Evolutionary conservation across 2,113 vertebrate species (phyloP).

Genomic region (Sander vitreus): DNA sequence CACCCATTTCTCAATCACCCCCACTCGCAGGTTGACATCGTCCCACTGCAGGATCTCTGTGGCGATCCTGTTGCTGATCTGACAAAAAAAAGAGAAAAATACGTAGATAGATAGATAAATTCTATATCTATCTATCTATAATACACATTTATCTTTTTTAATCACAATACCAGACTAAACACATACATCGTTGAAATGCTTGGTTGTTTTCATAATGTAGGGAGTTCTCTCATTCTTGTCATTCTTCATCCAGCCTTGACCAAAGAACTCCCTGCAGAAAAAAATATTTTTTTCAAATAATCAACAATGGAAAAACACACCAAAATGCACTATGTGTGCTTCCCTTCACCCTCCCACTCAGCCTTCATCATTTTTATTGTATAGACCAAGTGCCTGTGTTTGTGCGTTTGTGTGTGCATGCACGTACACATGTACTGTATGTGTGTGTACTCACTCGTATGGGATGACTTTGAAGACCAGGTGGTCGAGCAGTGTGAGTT

Average conservation of each 20-base stretch:
- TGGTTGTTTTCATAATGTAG: constrained; percentile 97
- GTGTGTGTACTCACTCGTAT: constrained; percentile 89
- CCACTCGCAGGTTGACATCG: constrained; percentile 87
- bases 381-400: background rate
- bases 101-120: no score
- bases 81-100: constrained; percentile 20
- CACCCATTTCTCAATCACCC: constrained; percentile 97
- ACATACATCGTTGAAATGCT: constrained; percentile 97
- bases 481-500: constrained; percentile 96
- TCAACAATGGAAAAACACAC: constrained; percentile 1
- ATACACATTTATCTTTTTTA: background rate
- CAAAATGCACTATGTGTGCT: background rate
- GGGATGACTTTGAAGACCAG: constrained; percentile 97
- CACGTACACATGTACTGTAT: background rate
- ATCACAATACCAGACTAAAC: background rate
- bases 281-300: constrained; percentile 9
- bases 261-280: constrained; percentile 93
- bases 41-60: constrained; percentile 94
- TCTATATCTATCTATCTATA: background rate
- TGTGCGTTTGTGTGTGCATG: background rate
- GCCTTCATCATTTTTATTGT: background rate
- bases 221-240: constrained; percentile 97
- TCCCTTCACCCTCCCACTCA: background rate
- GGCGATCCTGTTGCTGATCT: constrained; percentile 96
- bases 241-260: constrained; percentile 98